Evolutionary conservation across 2,797 vertebrate genomes (phyloP).

Genomic region (Micrastur ruficollis): DNA sequence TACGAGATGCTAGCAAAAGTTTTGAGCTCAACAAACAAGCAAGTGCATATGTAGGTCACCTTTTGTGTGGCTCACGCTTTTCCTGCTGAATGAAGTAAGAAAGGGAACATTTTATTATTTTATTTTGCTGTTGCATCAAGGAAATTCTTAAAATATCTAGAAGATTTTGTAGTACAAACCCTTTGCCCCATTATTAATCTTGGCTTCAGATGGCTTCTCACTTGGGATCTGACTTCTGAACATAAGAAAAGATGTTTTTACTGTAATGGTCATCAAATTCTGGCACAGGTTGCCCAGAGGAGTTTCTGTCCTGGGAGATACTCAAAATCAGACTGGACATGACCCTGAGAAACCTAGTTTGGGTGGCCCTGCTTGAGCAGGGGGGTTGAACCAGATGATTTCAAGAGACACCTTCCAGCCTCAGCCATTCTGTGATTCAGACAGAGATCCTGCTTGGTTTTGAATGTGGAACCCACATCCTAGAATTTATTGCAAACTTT

Average conservation of each 20-base stretch:
- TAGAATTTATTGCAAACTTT: neutral
- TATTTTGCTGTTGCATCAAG: neutral
- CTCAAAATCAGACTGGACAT: neutral
- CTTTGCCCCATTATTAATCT: neutral
- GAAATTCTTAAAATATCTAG: neutral
- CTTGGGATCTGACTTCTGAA: neutral
- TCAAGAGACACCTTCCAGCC: neutral
- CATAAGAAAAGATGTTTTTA: neutral
- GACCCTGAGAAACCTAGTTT: neutral
- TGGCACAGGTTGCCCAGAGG: neutral
- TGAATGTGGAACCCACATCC: no score
- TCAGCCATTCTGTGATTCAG: neutral
- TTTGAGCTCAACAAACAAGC: neutral
- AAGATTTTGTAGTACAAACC: neutral
- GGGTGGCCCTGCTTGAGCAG: neutral
- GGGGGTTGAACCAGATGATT: neutral
- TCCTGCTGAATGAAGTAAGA: neutral
- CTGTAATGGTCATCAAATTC: neutral
- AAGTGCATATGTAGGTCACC: neutral
- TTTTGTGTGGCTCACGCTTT: neutral
- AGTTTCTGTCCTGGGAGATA: neutral
- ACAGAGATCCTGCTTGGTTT: neutral
- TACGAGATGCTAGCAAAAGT: neutral
- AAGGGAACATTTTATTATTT: neutral
- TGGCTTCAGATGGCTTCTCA: neutral